Percentiles rank a stretch among this genome's conserved stretches.
phyloP scores from a whole-genome alignment of 1,140 invertebrate genomes.

The Muscidifurax raptorellus region DNA sequence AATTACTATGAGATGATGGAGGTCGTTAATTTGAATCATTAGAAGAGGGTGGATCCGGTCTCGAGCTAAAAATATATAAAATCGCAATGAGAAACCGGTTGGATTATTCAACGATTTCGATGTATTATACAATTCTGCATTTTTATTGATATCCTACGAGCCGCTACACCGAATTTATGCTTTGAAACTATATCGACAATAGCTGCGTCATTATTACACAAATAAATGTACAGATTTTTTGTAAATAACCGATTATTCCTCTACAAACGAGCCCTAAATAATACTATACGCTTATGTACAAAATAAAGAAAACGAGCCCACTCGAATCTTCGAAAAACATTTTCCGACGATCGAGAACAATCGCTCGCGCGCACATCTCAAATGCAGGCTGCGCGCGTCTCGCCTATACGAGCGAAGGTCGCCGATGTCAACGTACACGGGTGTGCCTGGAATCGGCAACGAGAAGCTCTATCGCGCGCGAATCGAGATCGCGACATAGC shows the following conservation, averaged over 20 bases:
- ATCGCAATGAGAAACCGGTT: background rate
- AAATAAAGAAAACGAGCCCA: background rate
- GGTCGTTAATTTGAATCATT: too few species aligned
- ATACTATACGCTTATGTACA: too few species aligned
- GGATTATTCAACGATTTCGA: background rate
- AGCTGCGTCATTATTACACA: too few species aligned
- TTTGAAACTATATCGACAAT: too few species aligned
- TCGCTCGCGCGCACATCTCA: background rate
- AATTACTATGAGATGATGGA: too few species aligned
- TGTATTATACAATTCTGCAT: background rate
- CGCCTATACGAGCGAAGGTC: constrained; percentile 32
- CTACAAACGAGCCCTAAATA: too few species aligned
- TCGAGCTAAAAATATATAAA: too few species aligned
- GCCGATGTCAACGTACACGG: constrained; percentile 30
- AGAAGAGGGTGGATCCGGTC: too few species aligned
- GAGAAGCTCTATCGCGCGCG: background rate
- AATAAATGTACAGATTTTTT: too few species aligned
- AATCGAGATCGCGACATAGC: background rate
- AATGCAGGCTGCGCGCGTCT: constrained; percentile 33
- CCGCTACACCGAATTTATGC: too few species aligned
- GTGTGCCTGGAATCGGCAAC: constrained; percentile 42
- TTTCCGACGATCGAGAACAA: background rate
- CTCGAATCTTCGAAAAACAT: background rate
- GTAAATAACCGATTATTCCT: too few species aligned
- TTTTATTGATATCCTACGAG: background rate